Conservation (phyloP, 2,888 invertebrate genomes). For the Diachrysia chrysitis region DNA sequence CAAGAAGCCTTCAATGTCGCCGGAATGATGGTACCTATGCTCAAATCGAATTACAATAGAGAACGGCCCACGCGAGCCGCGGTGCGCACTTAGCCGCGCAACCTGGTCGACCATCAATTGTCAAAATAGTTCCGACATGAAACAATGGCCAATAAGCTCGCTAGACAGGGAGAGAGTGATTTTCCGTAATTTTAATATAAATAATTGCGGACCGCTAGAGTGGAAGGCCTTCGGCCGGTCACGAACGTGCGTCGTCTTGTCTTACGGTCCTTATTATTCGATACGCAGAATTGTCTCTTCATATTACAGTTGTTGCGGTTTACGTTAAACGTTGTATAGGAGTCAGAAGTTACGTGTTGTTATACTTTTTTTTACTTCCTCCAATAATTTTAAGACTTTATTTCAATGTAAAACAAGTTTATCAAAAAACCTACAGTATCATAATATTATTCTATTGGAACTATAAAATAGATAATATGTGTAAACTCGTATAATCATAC, state of each 20-base stretch:
- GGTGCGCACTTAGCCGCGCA: constrained; percentile 64
- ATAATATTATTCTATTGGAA: constrained; percentile 33
- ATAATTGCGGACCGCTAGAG: constrained; percentile 76
- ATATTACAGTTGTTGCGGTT: constrained; percentile 49
- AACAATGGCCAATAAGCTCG: constrained; percentile 74
- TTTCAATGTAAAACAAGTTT: neutral
- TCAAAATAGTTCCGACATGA: constrained; percentile 73
- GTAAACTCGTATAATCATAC: constrained; percentile 36
- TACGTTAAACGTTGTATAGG: constrained; percentile 11
- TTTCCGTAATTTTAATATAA: constrained; percentile 81
- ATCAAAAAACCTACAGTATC: neutral
- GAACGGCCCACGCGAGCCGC: constrained; percentile 75
- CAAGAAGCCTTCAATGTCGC: constrained; percentile 82
- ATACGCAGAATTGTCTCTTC: constrained; percentile 62
- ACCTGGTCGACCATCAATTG: constrained; percentile 69
- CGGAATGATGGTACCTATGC: constrained; percentile 74
- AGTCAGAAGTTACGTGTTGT: neutral
- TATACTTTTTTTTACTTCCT: neutral
- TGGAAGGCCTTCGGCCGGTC: constrained; percentile 76
- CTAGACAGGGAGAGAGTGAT: constrained; percentile 73
- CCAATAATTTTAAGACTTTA: neutral
- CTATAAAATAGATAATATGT: constrained; percentile 42
- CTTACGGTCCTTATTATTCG: constrained; percentile 66
- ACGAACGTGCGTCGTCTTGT: constrained; percentile 74
- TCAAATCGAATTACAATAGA: constrained; percentile 80